Conservation (phyloP, 2,113 vertebrate species). For the Pygoscelis adeliae region DNA sequence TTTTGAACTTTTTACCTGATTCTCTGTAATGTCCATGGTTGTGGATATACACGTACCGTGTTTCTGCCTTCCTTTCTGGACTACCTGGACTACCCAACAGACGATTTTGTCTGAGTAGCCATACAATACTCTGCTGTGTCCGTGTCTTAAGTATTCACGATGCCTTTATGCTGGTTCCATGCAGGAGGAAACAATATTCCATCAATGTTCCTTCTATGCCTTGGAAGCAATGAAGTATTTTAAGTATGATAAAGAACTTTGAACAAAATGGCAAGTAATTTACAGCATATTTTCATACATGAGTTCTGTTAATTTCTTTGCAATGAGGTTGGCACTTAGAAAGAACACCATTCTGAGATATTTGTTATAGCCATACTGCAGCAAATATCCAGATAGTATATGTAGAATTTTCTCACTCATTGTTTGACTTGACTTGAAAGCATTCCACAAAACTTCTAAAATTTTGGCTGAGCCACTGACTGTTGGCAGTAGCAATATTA, state of each 20-base stretch:
- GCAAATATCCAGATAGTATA: neutral
- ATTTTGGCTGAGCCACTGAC: neutral
- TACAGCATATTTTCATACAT: neutral
- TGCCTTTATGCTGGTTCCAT: neutral
- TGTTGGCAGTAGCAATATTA: conserved; percentile 1
- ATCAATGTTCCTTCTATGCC: conserved; percentile 44
- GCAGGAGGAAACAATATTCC: conserved; percentile 24
- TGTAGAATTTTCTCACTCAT: neutral
- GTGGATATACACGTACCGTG: neutral
- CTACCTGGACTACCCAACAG: neutral
- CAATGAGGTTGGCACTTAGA: neutral
- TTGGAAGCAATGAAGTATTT: conserved; percentile 2
- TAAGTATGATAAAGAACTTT: neutral
- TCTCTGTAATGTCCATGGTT: neutral
- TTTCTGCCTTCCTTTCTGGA: neutral
- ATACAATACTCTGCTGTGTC: neutral
- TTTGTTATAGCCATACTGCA: neutral
- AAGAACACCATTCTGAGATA: neutral
- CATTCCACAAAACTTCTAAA: neutral
- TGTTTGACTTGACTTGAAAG: neutral
- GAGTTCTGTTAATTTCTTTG: conserved; percentile 16
- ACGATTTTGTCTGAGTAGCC: conserved; percentile 21
- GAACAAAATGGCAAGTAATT: neutral
- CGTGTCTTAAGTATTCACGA: neutral
- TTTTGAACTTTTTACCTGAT: neutral